Conservation (phyloP, 2,888 invertebrate genomes). For the Cenopis cana region DNA sequence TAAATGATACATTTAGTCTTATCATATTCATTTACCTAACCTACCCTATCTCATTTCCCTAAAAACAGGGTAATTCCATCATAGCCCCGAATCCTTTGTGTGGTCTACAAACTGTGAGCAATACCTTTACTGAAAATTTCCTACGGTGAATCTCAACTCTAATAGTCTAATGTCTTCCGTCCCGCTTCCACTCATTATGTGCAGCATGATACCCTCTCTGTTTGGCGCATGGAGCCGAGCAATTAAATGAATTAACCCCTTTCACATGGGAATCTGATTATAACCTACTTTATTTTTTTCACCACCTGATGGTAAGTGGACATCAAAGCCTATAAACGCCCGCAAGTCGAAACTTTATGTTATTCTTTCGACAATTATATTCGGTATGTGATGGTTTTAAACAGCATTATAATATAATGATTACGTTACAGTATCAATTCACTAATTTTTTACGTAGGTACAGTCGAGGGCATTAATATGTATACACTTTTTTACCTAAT, state of each 20-base stretch:
- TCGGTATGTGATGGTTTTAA: too few species aligned
- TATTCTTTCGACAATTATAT: too few species aligned
- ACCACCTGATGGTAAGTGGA: too few species aligned
- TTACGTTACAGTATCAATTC: too few species aligned
- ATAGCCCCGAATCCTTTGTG: slow-evolving; percentile 73
- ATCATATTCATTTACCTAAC: not conserved
- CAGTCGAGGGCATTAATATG: too few species aligned
- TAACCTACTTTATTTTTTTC: slow-evolving; percentile 31
- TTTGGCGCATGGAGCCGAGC: slow-evolving; percentile 54
- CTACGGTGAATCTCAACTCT: slow-evolving; percentile 50
- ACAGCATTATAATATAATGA: too few species aligned
- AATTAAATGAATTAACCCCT: slow-evolving; percentile 44
- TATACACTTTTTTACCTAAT: too few species aligned
- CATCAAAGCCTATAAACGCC: too few species aligned
- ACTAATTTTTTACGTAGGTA: too few species aligned
- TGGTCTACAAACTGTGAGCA: slow-evolving; percentile 68
- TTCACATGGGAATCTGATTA: slow-evolving; percentile 33
- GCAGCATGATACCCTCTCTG: slow-evolving; percentile 49
- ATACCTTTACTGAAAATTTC: slow-evolving; percentile 58
- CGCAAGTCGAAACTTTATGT: too few species aligned
- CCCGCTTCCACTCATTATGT: slow-evolving; percentile 51
- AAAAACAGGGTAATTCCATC: slow-evolving; percentile 56
- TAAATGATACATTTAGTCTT: too few species aligned
- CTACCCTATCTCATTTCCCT: slow-evolving; percentile 47
- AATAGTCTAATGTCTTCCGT: slow-evolving; percentile 63